Conservation (phyloP, 2,113 vertebrate species). For the Athene noctua region DNA sequence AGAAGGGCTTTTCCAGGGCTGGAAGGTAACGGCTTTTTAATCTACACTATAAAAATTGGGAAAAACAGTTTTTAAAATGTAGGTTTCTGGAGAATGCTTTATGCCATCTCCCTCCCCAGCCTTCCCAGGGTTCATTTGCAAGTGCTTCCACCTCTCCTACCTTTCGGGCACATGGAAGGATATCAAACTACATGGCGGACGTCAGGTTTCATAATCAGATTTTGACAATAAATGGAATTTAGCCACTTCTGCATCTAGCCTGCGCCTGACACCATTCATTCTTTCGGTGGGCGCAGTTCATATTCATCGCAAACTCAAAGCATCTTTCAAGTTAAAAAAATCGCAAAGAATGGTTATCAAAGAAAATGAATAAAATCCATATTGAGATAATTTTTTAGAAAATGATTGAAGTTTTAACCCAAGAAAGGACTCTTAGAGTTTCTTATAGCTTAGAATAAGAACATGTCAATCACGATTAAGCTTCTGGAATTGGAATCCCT, state of each 20-base stretch:
- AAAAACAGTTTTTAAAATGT: neutral
- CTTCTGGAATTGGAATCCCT: conserved; percentile 87
- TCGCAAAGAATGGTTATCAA: conserved; percentile 83
- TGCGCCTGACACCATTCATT: conserved; percentile 60
- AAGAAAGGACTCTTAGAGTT: conserved; percentile 87
- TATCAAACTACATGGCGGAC: conserved; percentile 29
- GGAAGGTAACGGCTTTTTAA: neutral
- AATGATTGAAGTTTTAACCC: conserved; percentile 91
- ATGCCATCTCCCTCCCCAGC: neutral
- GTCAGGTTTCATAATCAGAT: conserved; percentile 75
- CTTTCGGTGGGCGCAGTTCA: conserved; percentile 68
- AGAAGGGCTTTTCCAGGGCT: neutral
- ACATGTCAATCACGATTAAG: conserved; percentile 88
- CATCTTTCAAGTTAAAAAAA: conserved; percentile 79
- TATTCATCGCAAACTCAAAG: conserved; percentile 73
- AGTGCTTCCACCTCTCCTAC: conserved; percentile 8
- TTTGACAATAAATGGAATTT: conserved; percentile 74
- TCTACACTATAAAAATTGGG: neutral
- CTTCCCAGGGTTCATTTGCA: conserved; percentile 35
- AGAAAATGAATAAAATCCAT: conserved; percentile 88
- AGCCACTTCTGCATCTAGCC: conserved; percentile 60
- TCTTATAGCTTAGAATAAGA: conserved; percentile 89
- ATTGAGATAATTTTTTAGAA: conserved; percentile 89
- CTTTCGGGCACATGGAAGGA: conserved; percentile 29
- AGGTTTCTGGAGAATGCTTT: neutral